Evolutionary conservation across 2,888 invertebrate species (phyloP).

Genomic region (Ophioninae sp.): DNA sequence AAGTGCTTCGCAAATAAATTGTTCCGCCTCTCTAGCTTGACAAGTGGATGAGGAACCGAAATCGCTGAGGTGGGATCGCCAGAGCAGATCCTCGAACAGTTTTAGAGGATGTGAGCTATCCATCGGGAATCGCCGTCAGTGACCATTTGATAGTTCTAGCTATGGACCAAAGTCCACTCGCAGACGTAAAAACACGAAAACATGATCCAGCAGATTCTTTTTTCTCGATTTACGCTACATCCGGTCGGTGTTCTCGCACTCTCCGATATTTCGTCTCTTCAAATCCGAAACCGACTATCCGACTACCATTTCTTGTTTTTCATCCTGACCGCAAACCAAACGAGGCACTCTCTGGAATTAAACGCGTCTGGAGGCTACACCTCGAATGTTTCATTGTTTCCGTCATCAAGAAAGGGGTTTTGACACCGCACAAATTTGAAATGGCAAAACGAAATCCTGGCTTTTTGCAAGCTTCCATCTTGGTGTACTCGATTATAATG

Average conservation of each 20-base stretch:
- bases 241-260: constrained; percentile 24
- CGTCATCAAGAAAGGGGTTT: background rate
- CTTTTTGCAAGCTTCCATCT: constrained; percentile 38
- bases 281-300: constrained; percentile 55
- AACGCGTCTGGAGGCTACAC: constrained; percentile 71
- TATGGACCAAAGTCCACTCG: constrained; percentile 45
- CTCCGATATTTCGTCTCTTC: constrained; percentile 35
- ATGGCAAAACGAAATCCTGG: constrained; percentile 20
- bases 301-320: constrained; percentile 53
- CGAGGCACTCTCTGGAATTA: constrained; percentile 80
- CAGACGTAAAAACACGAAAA: constrained; percentile 36
- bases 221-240: constrained; percentile 26
- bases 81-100: constrained; percentile 54
- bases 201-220: constrained; percentile 18
- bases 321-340: constrained; percentile 73
- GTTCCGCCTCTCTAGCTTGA: background rate
- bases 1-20: too few species aligned
- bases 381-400: constrained; percentile 43
- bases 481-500: background rate
- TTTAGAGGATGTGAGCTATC: constrained; percentile 67
- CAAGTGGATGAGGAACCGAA: constrained; percentile 57
- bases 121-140: constrained; percentile 65
- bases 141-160: constrained; percentile 65
- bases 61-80: constrained; percentile 56
- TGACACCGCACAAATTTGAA: constrained; percentile 1